Evolutionary conservation across 2,888 invertebrate genomes (phyloP), one percentile per base, ranked within the genome.

Genomic region (Hemaris fuciformis): DNA sequence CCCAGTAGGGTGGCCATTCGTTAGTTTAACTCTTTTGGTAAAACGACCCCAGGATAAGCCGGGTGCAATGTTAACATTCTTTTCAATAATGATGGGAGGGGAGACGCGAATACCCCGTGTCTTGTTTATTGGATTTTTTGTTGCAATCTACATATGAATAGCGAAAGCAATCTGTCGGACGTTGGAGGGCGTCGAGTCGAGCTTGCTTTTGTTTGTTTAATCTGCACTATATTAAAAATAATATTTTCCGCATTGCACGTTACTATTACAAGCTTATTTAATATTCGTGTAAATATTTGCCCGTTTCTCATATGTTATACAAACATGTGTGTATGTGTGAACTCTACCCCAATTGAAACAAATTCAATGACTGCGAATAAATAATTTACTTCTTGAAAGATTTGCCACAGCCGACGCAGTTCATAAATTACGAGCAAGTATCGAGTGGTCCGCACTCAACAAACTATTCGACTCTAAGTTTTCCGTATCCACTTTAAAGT

Each of bases 41-140:
- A 91, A 87, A 83, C 87, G 88, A 91, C 84, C 89, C 89, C 80
- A 71, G 84, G 87, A 88, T 91, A 88, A 91, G 87, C 89, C 84
- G 82, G 83, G 80, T 87, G 88, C 85, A 80, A 85, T 87, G 87
- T 87, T 91, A 89, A 91, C 89, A 91, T 91, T 91, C 89, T 89
- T 91, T 90, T 91, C 90, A 91, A 91, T 91, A 91, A 91, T 89
- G 89, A 90, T 81, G 82, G 62, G 76, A 84, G 88, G 90, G 91
- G 88, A 86, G 84, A 81, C 77, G 78, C 76, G 81, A 85, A 84
- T 79, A 76, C 86, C 83, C 88, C 81, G 77, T 85, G 87, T 88
- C 88, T 89, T 91, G 91, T 91, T 91, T 91, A 92, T 91, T 91
- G 90, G 91, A 91, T 91, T 92, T 91, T 92, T 91, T 91, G 91